These are phyloP conservation scores for Scortum barcoo DNA, from an alignment of 2,113 vertebrate genomes.

Conservation along the genomic window DNA sequence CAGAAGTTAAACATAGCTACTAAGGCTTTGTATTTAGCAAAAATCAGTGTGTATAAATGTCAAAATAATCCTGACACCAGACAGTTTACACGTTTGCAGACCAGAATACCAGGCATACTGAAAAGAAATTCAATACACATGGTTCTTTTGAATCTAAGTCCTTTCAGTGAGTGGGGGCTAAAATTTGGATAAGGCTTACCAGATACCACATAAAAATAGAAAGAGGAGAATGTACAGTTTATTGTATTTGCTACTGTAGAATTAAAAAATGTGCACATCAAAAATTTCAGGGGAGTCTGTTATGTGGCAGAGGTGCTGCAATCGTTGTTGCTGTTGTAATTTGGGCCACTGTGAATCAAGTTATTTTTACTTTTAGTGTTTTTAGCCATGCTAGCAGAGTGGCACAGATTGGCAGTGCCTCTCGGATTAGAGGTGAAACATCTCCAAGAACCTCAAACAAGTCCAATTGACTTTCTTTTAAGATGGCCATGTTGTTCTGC, in stretches of 20 bases:
- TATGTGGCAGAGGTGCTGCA: too few relatives aligned
- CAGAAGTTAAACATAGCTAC: neutral
- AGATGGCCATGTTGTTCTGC: neutral
- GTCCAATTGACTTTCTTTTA: too few relatives aligned
- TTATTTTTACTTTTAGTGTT: too few relatives aligned
- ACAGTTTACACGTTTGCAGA: neutral
- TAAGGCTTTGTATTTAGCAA: neutral
- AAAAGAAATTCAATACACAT: neutral
- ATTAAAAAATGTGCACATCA: neutral
- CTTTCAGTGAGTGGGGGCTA: neutral
- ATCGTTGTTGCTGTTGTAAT: neutral
- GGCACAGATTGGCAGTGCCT: too few relatives aligned
- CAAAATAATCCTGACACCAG: neutral
- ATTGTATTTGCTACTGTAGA: neutral
- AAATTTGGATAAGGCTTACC: neutral
- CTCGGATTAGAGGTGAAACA: too few relatives aligned
- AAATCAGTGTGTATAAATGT: neutral
- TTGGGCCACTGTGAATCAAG: too few relatives aligned
- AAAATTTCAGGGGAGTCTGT: too few relatives aligned
- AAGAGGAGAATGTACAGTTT: too few relatives aligned
- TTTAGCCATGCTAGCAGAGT: neutral
- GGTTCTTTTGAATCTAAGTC: neutral
- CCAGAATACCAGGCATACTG: neutral
- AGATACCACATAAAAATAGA: too few relatives aligned
- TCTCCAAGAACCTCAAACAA: too few relatives aligned